Evolutionary conservation across 1,140 invertebrate genomes (phyloP).

Genomic region (Zelostemma sp.): DNA sequence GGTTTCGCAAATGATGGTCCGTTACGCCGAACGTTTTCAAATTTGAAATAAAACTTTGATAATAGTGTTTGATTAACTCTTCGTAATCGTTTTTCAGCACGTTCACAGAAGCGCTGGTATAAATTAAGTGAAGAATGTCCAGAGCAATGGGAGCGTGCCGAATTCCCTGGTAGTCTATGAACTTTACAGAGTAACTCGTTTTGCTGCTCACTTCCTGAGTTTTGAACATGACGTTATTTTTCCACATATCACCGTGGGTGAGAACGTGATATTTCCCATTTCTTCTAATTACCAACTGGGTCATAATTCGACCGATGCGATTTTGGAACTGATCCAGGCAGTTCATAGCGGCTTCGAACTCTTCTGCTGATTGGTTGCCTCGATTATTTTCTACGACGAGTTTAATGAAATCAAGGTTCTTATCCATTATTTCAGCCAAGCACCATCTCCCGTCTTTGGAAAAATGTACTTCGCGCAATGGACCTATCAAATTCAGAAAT

Average conservation of each 20-base stretch:
- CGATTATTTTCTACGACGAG: slow-evolving; percentile 37
- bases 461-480: slow-evolving; percentile 47
- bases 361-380: slow-evolving; percentile 3
- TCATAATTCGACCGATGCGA: slow-evolving; percentile 20
- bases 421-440: slow-evolving; percentile 25
- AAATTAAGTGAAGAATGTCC: slow-evolving; percentile 62
- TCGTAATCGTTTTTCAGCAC: slow-evolving; percentile 54
- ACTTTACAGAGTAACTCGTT: slow-evolving; percentile 42
- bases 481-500: slow-evolving; percentile 48
- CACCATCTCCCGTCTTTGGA: slow-evolving; percentile 24
- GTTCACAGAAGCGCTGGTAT: slow-evolving; percentile 49
- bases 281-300: slow-evolving; percentile 8
- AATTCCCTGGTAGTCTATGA: slow-evolving; percentile 63
- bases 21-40: slow-evolving; percentile 14
- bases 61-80: slow-evolving; percentile 55
- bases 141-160: slow-evolving; percentile 52
- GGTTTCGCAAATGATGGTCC: not conserved
- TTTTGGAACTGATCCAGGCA: slow-evolving; percentile 14
- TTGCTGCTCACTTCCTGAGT: slow-evolving; percentile 7
- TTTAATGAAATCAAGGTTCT: slow-evolving; percentile 19
- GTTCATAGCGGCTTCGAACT: slow-evolving; percentile 1
- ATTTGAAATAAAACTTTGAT: slow-evolving; percentile 38
- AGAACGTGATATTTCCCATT: slow-evolving; percentile 52
- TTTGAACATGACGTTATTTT: slow-evolving; percentile 65
- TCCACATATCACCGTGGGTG: slow-evolving; percentile 66